Evolutionary conservation across 2,888 invertebrate species (phyloP).

Genomic region (Resseliella maxima): DNA sequence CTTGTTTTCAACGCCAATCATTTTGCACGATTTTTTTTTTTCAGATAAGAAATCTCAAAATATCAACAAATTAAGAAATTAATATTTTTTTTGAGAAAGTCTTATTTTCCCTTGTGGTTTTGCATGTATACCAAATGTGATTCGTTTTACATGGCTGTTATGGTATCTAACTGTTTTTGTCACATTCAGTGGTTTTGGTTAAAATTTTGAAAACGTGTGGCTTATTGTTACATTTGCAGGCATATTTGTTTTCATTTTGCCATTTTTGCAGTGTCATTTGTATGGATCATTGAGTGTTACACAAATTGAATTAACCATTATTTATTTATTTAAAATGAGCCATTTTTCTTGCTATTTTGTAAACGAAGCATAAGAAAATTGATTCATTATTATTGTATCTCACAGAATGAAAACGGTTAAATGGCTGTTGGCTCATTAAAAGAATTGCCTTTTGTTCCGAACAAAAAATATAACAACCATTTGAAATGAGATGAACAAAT

Average conservation of each 20-base stretch:
- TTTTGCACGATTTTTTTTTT: neutral
- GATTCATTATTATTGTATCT: neutral
- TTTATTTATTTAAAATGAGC: neutral
- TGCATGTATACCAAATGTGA: neutral
- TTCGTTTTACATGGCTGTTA: neutral
- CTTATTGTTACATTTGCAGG: neutral
- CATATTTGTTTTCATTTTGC: neutral
- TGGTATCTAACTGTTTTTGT: neutral
- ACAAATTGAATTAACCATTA: neutral
- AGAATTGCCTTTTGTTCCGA: too few relatives aligned
- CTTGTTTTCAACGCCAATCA: neutral
- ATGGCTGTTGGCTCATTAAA: too few relatives aligned
- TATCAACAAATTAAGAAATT: neutral
- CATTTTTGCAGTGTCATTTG: neutral
- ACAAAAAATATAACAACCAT: neutral
- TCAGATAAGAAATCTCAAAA: neutral
- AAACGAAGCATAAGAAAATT: neutral
- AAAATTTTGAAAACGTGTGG: neutral
- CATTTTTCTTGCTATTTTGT: neutral
- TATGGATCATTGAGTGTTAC: neutral
- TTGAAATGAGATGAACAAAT: neutral
- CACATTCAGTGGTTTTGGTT: neutral
- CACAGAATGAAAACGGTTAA: too few relatives aligned
- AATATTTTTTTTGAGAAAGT: neutral
- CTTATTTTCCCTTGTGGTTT: neutral